Base-by-base conservation (phyloP, 2,888 invertebrate species). In the Stratiomys singularior region DNA sequence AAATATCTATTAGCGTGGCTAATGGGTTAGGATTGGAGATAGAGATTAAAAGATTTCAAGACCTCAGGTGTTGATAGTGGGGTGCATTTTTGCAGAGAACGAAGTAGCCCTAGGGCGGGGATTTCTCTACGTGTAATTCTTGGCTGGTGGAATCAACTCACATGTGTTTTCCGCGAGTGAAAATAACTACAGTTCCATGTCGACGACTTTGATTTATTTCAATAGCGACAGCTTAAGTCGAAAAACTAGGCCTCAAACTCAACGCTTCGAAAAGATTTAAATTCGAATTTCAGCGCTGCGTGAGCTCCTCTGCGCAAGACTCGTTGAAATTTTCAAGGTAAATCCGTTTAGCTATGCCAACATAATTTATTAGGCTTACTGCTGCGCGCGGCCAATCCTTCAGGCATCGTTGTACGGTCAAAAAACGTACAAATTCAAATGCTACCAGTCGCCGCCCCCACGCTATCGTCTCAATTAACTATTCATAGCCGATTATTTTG, bases 401-500 rank as follows among this genome's bases (percentile, higher is more conserved):
- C 52, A 13, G 15, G 52, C 52, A 52, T 4, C 15, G 7, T 52
- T 15, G 52, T 37, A 3, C 52, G 18, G 15, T 52, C 52, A 13
- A 37, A 58, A 58, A 74, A 74, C n/a, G 15, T 13, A 56, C 37
- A 58, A 74, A 15, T 18, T 44, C 37, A 18, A 66, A 66, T 25
- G 66, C 44, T 69, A 69, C 23, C 30, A 46, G 11, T 46, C 28
- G 47, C 66, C 66, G 37, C 74, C 58, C 60, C 74, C 58, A 74
- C 60, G 21, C 46, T 71, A 56, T 56, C 56, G 21, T 44, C 58
- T 37, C 58, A 37, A 74, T 69, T 69, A 25, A 47, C 7, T 69
- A 69, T 69, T 69, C 69, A 69, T 69, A 46, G 69, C 47, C 47
- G 69, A 69, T 69, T 69, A 69, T 74, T 60, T 74, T 37, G 74